Percentiles rank a stretch among this genome's conserved stretches.
These are phyloP conservation scores for Panopea generosa DNA, from an alignment of 2,888 invertebrate genomes.

Conservation along the genomic window DNA sequence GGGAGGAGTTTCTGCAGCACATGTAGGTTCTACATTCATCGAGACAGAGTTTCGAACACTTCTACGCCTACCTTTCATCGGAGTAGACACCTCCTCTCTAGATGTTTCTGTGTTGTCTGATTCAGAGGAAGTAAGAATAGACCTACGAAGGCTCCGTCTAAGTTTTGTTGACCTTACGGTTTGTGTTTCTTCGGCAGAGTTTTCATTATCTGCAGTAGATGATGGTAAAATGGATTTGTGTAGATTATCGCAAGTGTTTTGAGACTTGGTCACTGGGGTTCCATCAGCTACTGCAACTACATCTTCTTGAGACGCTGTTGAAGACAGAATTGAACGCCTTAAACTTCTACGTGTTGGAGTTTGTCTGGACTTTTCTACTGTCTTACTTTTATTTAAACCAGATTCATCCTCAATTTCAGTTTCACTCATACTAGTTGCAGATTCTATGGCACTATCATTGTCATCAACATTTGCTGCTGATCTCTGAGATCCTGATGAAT, in stretches of 20 bases:
- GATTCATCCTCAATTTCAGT: neutral
- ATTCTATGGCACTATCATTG: neutral
- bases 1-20: neutral
- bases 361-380: neutral
- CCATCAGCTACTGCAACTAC: slow-evolving; percentile 7
- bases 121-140: neutral
- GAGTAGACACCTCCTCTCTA: neutral
- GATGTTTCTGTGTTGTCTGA: neutral
- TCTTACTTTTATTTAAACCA: neutral
- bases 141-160: neutral
- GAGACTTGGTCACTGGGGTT: too few species aligned
- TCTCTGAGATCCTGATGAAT: neutral
- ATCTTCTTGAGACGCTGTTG: slow-evolving; percentile 4
- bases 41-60: neutral
- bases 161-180: neutral
- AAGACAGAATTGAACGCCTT: slow-evolving; percentile 30
- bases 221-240: too few species aligned
- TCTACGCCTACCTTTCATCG: neutral
- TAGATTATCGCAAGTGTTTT: too few species aligned
- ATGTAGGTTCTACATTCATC: neutral
- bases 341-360: slow-evolving; percentile 31
- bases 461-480: slow-evolving; percentile 13
- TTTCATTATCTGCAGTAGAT: too few species aligned
- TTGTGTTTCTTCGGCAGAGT: too few species aligned
- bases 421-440: neutral